phyloP scores from a whole-genome alignment of 2,888 invertebrate genomes.

The Automeris io region DNA sequence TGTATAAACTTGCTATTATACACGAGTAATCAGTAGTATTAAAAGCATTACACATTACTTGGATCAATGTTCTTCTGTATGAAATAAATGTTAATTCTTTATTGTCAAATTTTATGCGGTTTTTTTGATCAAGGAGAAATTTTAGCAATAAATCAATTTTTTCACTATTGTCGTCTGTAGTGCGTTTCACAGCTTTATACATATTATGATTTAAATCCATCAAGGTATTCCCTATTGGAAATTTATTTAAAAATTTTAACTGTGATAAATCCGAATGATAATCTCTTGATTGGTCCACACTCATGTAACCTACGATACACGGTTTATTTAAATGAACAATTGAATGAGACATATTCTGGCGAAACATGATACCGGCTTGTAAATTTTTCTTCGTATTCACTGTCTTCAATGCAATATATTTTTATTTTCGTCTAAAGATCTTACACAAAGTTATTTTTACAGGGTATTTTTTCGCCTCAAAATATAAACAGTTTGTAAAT shows the following conservation, averaged over 20 bases:
- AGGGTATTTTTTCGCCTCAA: no score
- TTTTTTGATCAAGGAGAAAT: slow-evolving; percentile 23
- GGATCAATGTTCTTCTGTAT: slow-evolving; percentile 34
- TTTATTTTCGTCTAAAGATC: no score
- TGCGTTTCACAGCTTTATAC: slow-evolving; percentile 26
- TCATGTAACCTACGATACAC: slow-evolving; percentile 29
- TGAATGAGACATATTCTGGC: background rate
- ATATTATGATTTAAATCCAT: slow-evolving; percentile 31
- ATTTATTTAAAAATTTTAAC: slow-evolving; percentile 26
- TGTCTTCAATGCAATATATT: no score
- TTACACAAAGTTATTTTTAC: no score
- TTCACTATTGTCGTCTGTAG: slow-evolving; percentile 29
- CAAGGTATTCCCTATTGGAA: slow-evolving; percentile 15
- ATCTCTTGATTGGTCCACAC: slow-evolving; percentile 27
- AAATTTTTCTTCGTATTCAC: background rate
- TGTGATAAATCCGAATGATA: slow-evolving; percentile 29
- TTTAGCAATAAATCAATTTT: slow-evolving; percentile 28
- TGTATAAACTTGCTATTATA: slow-evolving; percentile 25
- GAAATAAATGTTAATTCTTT: slow-evolving; percentile 21
- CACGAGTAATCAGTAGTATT: slow-evolving; percentile 14
- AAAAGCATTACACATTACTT: slow-evolving; percentile 28
- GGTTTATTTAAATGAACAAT: slow-evolving; percentile 13
- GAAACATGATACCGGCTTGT: background rate
- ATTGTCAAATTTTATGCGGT: slow-evolving; percentile 11
- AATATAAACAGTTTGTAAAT: no score